Evolutionary conservation across 2,888 invertebrate species (phyloP).

Genomic region (Lithophane semibrunnea): DNA sequence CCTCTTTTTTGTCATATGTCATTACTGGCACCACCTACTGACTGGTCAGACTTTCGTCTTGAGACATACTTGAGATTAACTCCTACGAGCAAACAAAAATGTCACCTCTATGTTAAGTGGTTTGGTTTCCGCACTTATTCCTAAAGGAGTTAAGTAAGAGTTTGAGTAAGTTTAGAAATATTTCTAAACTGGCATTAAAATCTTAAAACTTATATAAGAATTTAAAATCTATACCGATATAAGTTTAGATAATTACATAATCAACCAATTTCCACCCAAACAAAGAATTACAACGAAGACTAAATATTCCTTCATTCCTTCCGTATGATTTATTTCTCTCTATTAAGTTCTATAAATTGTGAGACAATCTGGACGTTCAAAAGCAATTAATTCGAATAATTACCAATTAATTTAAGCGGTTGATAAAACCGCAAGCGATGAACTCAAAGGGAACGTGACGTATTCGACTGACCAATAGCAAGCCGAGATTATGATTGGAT

Average conservation of each 20-base stretch:
- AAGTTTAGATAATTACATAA: background rate
- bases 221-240: too few relatives aligned
- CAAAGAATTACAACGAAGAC: slow-evolving; percentile 20
- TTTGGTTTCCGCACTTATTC: too few relatives aligned
- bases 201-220: too few relatives aligned
- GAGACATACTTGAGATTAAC: too few relatives aligned
- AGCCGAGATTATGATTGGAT: slow-evolving; percentile 11
- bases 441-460: slow-evolving; percentile 10
- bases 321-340: slow-evolving; percentile 25
- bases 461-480: slow-evolving; percentile 23
- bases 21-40: too few relatives aligned
- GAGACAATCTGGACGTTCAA: slow-evolving; percentile 13
- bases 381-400: slow-evolving; percentile 47
- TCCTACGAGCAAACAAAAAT: too few relatives aligned
- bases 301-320: background rate
- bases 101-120: too few relatives aligned
- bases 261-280: background rate
- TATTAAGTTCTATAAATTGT: slow-evolving; percentile 38
- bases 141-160: too few relatives aligned
- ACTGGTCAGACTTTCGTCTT: too few relatives aligned
- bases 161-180: too few relatives aligned
- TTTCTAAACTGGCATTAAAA: too few relatives aligned
- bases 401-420: slow-evolving; percentile 38
- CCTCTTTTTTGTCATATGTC: too few relatives aligned
- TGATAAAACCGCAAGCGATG: slow-evolving; percentile 16